phyloP scores from a whole-genome alignment of 30 jellyfish, hydroid and myxozoan species.

The Aurelia sp. region DNA sequence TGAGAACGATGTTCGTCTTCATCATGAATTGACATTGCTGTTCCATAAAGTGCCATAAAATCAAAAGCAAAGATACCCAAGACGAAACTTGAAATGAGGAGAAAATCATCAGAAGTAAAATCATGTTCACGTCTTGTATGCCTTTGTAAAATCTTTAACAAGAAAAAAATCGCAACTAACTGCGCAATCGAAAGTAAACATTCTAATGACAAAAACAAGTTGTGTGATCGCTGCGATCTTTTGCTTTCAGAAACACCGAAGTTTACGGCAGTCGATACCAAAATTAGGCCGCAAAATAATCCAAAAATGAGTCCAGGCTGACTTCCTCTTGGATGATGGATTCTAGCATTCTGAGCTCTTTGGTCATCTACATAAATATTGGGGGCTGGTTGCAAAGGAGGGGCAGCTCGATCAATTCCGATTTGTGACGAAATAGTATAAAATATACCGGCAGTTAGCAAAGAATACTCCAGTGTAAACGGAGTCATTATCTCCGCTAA shows the following conservation, averaged over 20 bases:
- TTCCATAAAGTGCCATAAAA: constrained; percentile 11
- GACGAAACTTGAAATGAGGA: not conserved
- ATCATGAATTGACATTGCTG: not conserved
- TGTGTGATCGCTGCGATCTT: not conserved
- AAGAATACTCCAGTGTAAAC: constrained; percentile 28
- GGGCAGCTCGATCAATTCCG: not conserved
- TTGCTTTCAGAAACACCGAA: constrained; percentile 7
- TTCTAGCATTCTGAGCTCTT: not conserved
- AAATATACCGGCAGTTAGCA: constrained; percentile 29
- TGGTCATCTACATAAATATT: not conserved
- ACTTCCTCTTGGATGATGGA: not conserved
- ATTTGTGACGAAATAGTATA: constrained; percentile 8
- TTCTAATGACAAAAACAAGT: not conserved
- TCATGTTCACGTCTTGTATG: not conserved
- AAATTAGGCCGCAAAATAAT: not conserved
- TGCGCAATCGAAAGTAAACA: not conserved
- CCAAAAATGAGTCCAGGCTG: constrained; percentile 29
- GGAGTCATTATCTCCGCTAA: constrained; percentile 14
- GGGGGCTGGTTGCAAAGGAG: not conserved
- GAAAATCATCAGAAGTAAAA: not conserved
- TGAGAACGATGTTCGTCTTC: not conserved
- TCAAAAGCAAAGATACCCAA: constrained; percentile 9
- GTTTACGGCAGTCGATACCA: constrained; percentile 7
- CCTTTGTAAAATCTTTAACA: not conserved
- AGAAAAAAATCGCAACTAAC: not conserved